Percentiles rank a stretch among this genome's conserved stretches.
Evolutionary conservation across 1,140 invertebrate genomes (phyloP).

Genomic region (Lepidurus couesii): DNA sequence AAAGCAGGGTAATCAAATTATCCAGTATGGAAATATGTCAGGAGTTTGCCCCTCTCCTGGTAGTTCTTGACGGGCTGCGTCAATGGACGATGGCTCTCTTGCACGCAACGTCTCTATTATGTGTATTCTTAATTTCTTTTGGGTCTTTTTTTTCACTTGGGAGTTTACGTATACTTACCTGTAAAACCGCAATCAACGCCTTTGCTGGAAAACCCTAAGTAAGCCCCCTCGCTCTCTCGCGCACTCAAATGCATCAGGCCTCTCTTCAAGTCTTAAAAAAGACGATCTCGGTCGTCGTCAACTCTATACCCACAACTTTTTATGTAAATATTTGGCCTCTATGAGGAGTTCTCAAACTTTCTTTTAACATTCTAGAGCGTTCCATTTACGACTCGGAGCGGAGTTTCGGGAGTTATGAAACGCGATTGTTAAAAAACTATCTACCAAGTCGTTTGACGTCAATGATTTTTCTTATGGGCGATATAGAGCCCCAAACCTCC

Average conservation of each 20-base stretch:
- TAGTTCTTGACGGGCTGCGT: neutral
- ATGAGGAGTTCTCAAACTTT: neutral
- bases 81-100: neutral
- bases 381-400: neutral
- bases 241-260: neutral
- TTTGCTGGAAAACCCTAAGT: neutral
- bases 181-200: conserved; percentile 17
- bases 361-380: neutral
- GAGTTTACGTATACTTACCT: conserved; percentile 6
- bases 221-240: neutral
- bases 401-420: neutral
- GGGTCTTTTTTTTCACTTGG: neutral
- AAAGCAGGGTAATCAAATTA: conserved; percentile 12
- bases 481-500: neutral
- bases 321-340: neutral
- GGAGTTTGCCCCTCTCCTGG: neutral
- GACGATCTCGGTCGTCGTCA: neutral
- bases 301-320: neutral
- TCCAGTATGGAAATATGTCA: conserved; percentile 5
- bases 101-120: neutral
- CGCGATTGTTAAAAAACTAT: conserved; percentile 6
- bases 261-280: neutral
- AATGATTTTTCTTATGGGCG: conserved; percentile 2
- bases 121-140: neutral
- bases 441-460: neutral